Base-by-base conservation (phyloP, 2,797 vertebrate genomes). In the Champsocephalus esox region DNA sequence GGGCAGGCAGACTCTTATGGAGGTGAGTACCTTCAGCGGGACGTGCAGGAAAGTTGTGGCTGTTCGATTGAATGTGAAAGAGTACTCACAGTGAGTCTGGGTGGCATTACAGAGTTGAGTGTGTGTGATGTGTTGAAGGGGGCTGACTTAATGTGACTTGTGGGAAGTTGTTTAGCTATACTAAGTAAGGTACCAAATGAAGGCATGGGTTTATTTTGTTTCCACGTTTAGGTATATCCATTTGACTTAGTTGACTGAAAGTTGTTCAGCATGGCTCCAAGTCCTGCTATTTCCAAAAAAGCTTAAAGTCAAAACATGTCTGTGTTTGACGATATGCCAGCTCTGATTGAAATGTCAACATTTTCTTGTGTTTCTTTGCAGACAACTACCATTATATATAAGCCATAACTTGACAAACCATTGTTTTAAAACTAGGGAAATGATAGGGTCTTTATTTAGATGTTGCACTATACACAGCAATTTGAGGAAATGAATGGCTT, bases 21-120 rank as follows among this genome's bases (percentile, higher is more conserved):
- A 93, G 93, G 93, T 93, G 92, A 89, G 92, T 73, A 85, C 68
- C 66, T 76, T 56, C 60, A 79, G 66, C 46, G 49, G 44, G 45
- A 80, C 76, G 77, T 73, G 56, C 70, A 76, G 55, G 51, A 68
- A 70, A 58, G 68, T 59, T 56, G 46, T 50, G 74, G 54, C 50
- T 75, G 73, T 81, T 83, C 80, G 79, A 84, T 46, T 78, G 62
- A 66, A 77, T 67, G 77, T 84, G 77, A 84, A 75, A 77, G 64
- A 61, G 68, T 66, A 65, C 70, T 72, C 49, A 49, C 51, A 54
- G 50, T 49, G 19, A 70, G 62, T 0, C 59, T 55, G 10, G 38
- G 48, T n/a, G 77, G 34, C 48, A 58, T 21, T 3, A n/a, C n/a
- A 73, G 38, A 71, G 43, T 13, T 58, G 16, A 64, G 50, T 21